Percentiles rank a stretch among this genome's conserved stretches.
Evolutionary conservation across 37 sponge, comb jelly and placozoan genomes (phyloP).

Genomic region (Theonella swinhoei): DNA sequence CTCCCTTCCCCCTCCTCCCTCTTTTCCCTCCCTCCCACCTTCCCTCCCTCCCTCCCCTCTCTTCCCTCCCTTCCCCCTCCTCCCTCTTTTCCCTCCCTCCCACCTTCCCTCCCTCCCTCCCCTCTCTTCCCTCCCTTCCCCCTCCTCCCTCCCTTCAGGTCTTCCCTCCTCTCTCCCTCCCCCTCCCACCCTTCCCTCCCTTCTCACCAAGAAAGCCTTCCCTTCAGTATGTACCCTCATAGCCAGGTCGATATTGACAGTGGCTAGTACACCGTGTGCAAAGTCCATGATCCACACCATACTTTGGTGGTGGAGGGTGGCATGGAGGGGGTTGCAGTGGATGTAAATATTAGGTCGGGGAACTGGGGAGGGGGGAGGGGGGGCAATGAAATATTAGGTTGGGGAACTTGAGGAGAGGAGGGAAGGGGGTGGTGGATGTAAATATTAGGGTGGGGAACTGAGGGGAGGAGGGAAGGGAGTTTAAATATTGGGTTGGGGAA

Average conservation of each 20-base stretch:
- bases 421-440: slow-evolving; percentile 7
- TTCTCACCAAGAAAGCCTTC: slow-evolving; percentile 50
- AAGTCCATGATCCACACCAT: slow-evolving; percentile 83
- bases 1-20: too few relatives aligned
- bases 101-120: neutral
- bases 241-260: slow-evolving; percentile 71
- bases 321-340: slow-evolving; percentile 72
- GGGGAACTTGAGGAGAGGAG: slow-evolving; percentile 61
- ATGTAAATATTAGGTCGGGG: slow-evolving; percentile 80
- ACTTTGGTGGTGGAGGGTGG: slow-evolving; percentile 72
- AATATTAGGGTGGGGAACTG: slow-evolving; percentile 3
- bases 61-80: too few relatives aligned
- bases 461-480: neutral
- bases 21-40: too few relatives aligned
- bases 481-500: neutral
- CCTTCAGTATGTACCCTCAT: slow-evolving; percentile 39
- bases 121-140: neutral
- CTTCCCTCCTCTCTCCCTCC: neutral
- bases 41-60: too few relatives aligned
- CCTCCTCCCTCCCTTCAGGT: neutral
- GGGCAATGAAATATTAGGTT: slow-evolving; percentile 73
- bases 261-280: slow-evolving; percentile 53
- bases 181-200: neutral
- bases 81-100: neutral
- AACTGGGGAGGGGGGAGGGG: slow-evolving; percentile 30